Evolutionary conservation across 2,797 vertebrate genomes (phyloP).

Genomic region (Anabas testudineus): DNA sequence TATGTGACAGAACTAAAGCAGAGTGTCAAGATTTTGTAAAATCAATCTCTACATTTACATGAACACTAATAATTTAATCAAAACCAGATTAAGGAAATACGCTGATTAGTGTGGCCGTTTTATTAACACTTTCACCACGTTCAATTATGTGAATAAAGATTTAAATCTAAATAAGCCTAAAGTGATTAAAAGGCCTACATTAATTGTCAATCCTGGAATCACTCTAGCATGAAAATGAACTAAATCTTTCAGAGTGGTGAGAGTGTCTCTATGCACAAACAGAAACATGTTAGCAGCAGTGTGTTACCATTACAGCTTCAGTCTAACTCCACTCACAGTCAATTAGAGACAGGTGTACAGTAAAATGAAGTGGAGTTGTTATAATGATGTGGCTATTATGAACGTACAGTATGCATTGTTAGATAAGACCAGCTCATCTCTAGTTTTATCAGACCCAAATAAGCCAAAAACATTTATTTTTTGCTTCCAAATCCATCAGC

Average conservation of each 20-base stretch:
- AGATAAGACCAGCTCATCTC: neutral
- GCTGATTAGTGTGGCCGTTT: slow-evolving; percentile 15
- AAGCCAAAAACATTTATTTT: neutral
- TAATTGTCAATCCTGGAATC: slow-evolving; percentile 17
- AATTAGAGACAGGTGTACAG: slow-evolving; percentile 12
- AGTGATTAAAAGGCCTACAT: slow-evolving; percentile 19
- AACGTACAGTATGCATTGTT: neutral
- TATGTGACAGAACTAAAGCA: neutral
- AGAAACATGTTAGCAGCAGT: slow-evolving; percentile 1
- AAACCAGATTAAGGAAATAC: slow-evolving; percentile 16
- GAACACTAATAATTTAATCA: slow-evolving; percentile 38
- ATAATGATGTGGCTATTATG: slow-evolving; percentile 13
- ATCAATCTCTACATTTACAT: slow-evolving; percentile 22
- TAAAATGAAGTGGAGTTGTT: neutral
- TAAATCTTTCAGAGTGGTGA: slow-evolving; percentile 14
- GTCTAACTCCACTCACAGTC: neutral
- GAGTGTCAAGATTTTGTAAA: neutral
- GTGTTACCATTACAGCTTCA: neutral
- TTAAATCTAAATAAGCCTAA: slow-evolving; percentile 32
- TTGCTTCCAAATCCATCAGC: slow-evolving; percentile 2
- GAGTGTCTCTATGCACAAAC: neutral
- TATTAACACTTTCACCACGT: slow-evolving; percentile 19
- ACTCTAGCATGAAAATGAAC: slow-evolving; percentile 15
- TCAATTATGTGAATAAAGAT: slow-evolving; percentile 28
- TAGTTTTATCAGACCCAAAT: neutral